Conservation (phyloP, 2,113 vertebrate species). For the Pelecanus crispus region DNA sequence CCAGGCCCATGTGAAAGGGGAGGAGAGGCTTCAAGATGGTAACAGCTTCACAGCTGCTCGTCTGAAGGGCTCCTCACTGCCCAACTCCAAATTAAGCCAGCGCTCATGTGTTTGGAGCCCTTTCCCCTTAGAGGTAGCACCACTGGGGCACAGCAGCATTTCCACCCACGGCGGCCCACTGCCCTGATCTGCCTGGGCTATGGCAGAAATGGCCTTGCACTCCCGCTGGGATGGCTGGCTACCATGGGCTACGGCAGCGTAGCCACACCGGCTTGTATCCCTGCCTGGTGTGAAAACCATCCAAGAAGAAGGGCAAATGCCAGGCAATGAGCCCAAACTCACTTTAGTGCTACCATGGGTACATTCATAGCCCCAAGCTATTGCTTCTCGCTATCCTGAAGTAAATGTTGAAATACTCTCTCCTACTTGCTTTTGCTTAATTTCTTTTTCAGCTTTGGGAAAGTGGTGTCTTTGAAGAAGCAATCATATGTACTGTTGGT, state of each 20-base stretch:
- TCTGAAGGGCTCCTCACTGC: background rate
- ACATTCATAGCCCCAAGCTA: background rate
- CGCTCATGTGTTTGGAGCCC: background rate
- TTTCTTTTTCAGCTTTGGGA: background rate
- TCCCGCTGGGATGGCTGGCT: background rate
- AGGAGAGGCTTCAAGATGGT: background rate
- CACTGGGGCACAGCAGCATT: accelerated
- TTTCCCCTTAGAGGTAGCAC: background rate
- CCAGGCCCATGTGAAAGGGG: background rate
- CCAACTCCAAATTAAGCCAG: background rate
- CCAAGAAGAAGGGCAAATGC: background rate
- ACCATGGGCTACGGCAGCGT: accelerated
- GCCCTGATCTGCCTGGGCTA: background rate
- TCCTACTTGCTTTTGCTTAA: background rate
- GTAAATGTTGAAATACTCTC: background rate
- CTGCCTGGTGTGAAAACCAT: background rate
- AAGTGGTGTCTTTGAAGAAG: background rate
- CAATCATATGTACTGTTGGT: background rate
- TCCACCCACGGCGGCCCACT: background rate
- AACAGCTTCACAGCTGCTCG: background rate
- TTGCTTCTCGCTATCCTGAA: background rate
- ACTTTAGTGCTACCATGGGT: background rate
- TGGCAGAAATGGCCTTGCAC: accelerated
- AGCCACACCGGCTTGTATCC: accelerated
- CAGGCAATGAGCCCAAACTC: background rate